Evolutionary conservation across 2,888 invertebrate genomes (phyloP).

Genomic region (Drosophila affinis): DNA sequence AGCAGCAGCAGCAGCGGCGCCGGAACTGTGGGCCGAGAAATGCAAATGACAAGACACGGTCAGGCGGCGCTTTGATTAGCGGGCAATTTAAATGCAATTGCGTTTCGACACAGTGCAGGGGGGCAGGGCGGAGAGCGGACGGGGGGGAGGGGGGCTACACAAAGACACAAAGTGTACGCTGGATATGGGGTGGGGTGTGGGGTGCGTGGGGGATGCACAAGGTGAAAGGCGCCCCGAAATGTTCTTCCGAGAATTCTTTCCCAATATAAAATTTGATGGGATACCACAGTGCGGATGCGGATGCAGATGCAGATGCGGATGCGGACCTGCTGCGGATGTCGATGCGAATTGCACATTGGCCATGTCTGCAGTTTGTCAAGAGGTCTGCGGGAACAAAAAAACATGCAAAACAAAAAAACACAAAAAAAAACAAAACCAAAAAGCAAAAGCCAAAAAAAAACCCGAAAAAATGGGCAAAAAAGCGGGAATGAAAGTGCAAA

Average conservation of each 20-base stretch:
- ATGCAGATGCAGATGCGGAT: neutral
- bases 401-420: slow-evolving; percentile 10
- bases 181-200: neutral
- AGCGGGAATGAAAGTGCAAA: slow-evolving; percentile 34
- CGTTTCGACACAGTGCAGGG: slow-evolving; percentile 37
- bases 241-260: slow-evolving; percentile 31
- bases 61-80: slow-evolving; percentile 63
- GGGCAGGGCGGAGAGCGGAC: neutral
- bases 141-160: neutral
- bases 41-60: slow-evolving; percentile 62
- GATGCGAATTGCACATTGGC: slow-evolving; percentile 55
- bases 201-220: slow-evolving; percentile 38
- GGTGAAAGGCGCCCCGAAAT: slow-evolving; percentile 37
- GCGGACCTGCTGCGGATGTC: slow-evolving; percentile 39
- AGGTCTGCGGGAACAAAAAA: slow-evolving; percentile 43
- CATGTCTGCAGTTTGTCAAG: slow-evolving; percentile 71
- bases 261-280: slow-evolving; percentile 17
- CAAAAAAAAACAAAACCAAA: slow-evolving; percentile 8
- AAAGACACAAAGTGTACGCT: neutral
- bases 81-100: slow-evolving; percentile 75
- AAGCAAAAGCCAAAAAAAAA: slow-evolving; percentile 12
- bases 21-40: slow-evolving; percentile 65
- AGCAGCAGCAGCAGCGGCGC: slow-evolving; percentile 23
- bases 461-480: slow-evolving; percentile 29
- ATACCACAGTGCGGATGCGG: slow-evolving; percentile 18